Evolutionary conservation across 2,113 vertebrate species (phyloP).

Genomic region (Vulpes lagopus): DNA sequence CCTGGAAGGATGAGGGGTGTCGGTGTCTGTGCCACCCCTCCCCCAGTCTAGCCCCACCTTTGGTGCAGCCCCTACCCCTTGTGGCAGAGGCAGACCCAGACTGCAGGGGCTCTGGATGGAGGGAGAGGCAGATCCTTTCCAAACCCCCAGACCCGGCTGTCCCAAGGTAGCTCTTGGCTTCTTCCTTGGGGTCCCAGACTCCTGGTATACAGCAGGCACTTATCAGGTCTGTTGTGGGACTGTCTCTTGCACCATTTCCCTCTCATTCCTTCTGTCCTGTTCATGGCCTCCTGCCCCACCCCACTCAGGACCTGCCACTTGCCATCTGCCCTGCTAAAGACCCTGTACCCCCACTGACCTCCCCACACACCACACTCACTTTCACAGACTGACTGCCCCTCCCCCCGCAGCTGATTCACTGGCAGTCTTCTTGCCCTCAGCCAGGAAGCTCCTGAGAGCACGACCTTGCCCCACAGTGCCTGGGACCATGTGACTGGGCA

Average conservation of each 20-base stretch:
- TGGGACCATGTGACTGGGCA: fast-evolving
- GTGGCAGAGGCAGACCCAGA: no score
- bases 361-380: fast-evolving
- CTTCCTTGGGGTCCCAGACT: not conserved
- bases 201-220: not conserved
- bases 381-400: not conserved
- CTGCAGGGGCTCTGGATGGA: no score
- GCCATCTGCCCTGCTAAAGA: not conserved
- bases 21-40: not conserved
- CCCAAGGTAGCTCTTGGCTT: not conserved
- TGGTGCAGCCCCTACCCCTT: no score
- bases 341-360: not conserved
- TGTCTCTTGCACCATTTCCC: not conserved
- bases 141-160: not conserved
- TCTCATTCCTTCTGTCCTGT: fast-evolving
- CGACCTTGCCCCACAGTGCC: not conserved
- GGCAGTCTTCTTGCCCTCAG: not conserved
- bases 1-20: not conserved
- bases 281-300: no score
- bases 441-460: not conserved
- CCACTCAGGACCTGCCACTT: not conserved
- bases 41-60: not conserved
- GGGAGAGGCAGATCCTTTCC: not conserved
- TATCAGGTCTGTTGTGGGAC: not conserved
- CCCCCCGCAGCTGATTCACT: not conserved